Base-by-base conservation (phyloP, 2,888 invertebrate species). In the Chloromyia formosa region DNA sequence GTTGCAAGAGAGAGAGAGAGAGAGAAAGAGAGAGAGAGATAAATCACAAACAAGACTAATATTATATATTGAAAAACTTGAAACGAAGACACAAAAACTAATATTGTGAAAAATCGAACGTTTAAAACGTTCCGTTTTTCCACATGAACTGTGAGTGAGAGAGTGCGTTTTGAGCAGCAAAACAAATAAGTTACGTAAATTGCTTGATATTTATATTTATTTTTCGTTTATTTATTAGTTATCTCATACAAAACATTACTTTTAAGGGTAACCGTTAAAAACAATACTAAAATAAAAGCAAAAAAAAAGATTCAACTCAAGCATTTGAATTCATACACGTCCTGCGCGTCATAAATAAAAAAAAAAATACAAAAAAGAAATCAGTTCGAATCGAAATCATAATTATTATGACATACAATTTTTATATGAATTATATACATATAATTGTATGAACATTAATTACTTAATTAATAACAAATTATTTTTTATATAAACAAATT, bases 401-500 rank as follows among this genome's bases (percentile, higher is more conserved):
- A 27, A 69, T 71, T 58, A 71, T 56, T 40, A 40, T 35, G 27
- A 35, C 27, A 35, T 10, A 58, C 58, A 5, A 56, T 71, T 71
- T 71, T 69, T 69, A 54, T 69, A 56, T 71, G 0, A 35, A 71
- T 71, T 56, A 54, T 66, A 35, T 35, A 35, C 27, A 35, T 35
- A 35, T 35, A 35, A 35, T 35, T 35, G 27, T 35, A 35, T 35
- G 27, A 35, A 35, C 27, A 35, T 35, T 35, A 35, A 35, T 35
- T 35, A 35, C 27, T 35, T 35, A 35, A 35, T 62, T 22, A 66
- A 66, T 66, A 45, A 66, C 16, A 66, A 20, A 66, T 69, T 71
- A 56, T 71, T 71, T 71, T 71, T 71, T 71, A 71, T 71, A 69
- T 58, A 54, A 40, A 66, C 66, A 22, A 66, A 66, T 66, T 66